Percentiles rank a stretch among this genome's conserved stretches.
Evolutionary conservation across 2,113 vertebrate species (phyloP).

Genomic region (Xiphophorus couchianus): DNA sequence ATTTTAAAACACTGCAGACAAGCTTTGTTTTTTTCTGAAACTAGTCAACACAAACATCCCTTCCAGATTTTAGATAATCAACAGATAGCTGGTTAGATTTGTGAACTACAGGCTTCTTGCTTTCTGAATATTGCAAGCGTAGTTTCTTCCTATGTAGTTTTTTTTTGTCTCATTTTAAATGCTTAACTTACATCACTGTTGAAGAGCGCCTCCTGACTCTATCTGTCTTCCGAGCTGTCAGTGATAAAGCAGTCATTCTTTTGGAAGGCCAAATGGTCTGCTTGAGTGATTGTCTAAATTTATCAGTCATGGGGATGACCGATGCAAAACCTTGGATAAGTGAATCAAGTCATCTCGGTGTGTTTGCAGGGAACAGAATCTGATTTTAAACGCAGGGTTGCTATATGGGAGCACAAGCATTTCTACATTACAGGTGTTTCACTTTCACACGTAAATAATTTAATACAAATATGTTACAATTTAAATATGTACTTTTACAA

Average conservation of each 20-base stretch:
- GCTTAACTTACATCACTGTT: slow-evolving; percentile 19
- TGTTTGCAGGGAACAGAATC: slow-evolving; percentile 16
- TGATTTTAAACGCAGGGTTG: background rate
- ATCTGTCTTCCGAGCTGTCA: slow-evolving; percentile 29
- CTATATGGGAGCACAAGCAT: background rate
- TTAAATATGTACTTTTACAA: too few relatives aligned
- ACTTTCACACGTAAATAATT: background rate
- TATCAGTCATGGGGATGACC: slow-evolving; percentile 19
- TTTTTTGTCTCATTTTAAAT: slow-evolving; percentile 10
- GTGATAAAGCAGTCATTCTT: slow-evolving; percentile 41
- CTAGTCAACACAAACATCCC: background rate
- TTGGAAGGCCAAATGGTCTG: slow-evolving; percentile 23
- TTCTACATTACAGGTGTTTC: background rate
- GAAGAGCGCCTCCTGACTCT: slow-evolving; percentile 6
- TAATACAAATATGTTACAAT: too few relatives aligned
- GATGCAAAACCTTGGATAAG: slow-evolving; percentile 8
- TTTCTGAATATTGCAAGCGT: background rate
- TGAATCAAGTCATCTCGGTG: slow-evolving; percentile 6
- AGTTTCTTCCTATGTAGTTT: background rate
- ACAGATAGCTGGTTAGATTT: background rate
- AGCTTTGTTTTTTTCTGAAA: slow-evolving; percentile 27
- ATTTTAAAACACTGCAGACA: background rate
- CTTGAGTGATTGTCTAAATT: slow-evolving; percentile 40
- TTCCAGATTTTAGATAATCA: background rate
- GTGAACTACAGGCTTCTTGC: background rate